Base-by-base conservation (phyloP, 2,113 vertebrate species). In the Hemibagrus wyckioides region DNA sequence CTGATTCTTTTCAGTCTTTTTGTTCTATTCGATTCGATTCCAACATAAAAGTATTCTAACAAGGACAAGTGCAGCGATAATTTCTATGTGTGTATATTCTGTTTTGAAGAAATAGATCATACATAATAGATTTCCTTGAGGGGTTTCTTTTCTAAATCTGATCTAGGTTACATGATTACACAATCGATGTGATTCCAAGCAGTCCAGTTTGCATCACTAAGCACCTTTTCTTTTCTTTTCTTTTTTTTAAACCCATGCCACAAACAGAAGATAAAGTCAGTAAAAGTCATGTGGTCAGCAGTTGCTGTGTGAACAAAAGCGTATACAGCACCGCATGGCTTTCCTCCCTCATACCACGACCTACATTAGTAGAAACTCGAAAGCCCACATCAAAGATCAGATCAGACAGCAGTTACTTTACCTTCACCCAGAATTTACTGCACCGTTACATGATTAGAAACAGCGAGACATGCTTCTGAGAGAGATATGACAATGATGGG, bases 311-410 rank as follows among this genome's bases (percentile, higher is more conserved):
- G 63, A 77, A 14, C 33, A 44, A 59, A 76, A 48, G 13, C 73
- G 17, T 52, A 8, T 1, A 79, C 82, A 61, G 84, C 54, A 21
- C 33, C 11, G n/a, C 33, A 30, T 71, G 65, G 65, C 48, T 77
- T 85, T 85, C 84, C 71, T 85, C 84, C n/a, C 39, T 63, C 56
- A 85, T 19, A n/a, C 73, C 28, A 23, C 9, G 57, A 79, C 84
- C 84, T 75, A 79, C 54, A 25, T 85, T 33, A 7, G 11, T 48
- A 33, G 28, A 48, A 48, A 85, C 30, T 77, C 23, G n/a, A 28
- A 52, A 85, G 33, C n/a, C 36, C 41, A 59, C 39, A 33, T 50
- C 28, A 75, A 85, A 59, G 28, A 15, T 19, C 6, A 82, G 80
- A 4, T 80, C 50, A 56, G 1, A 39, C 17, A 25, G 79, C 30